A percentile compares a stretch with the other conserved stretches of the same genome.
Conservation (phyloP, 2,888 invertebrate genomes). For the Parasteatoda lunata region DNA sequence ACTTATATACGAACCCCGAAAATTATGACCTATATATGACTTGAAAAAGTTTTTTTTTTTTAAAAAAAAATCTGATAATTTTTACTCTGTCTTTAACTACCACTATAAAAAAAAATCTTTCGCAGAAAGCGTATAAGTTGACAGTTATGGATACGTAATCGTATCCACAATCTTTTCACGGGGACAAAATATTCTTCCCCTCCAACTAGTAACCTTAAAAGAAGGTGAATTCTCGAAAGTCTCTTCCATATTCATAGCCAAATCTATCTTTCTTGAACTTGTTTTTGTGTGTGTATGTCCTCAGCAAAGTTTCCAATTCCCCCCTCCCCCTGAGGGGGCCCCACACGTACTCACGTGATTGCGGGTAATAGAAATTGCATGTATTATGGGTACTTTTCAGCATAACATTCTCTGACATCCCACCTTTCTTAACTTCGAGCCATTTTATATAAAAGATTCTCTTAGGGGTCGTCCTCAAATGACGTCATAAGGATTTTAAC, state of each 20-base stretch:
- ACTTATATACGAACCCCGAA: too few relatives aligned
- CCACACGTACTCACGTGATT: conserved; percentile 41
- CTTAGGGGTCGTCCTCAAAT: conserved; percentile 43
- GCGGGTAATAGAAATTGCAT: conserved; percentile 25
- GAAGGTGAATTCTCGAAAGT: conserved; percentile 13
- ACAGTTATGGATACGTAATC: too few relatives aligned
- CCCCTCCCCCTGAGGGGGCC: conserved; percentile 31
- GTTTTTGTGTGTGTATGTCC: conserved; percentile 55
- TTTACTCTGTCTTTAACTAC: too few relatives aligned
- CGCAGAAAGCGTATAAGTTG: too few relatives aligned
- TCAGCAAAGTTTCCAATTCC: conserved; percentile 12
- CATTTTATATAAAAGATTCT: not conserved
- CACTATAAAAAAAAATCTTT: too few relatives aligned
- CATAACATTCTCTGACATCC: not conserved
- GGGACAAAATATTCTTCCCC: not conserved
- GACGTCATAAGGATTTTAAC: conserved; percentile 48
- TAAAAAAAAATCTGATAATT: too few relatives aligned
- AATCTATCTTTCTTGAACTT: conserved; percentile 44
- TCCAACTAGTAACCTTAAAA: conserved; percentile 31
- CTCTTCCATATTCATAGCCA: conserved; percentile 57
- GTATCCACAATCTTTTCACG: too few relatives aligned
- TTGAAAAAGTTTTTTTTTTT: too few relatives aligned
- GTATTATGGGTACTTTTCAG: conserved; percentile 46
- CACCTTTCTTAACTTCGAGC: not conserved
- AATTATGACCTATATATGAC: too few relatives aligned